Base-by-base conservation (phyloP, 2,113 vertebrate species). In the Amblyornis subalaris region DNA sequence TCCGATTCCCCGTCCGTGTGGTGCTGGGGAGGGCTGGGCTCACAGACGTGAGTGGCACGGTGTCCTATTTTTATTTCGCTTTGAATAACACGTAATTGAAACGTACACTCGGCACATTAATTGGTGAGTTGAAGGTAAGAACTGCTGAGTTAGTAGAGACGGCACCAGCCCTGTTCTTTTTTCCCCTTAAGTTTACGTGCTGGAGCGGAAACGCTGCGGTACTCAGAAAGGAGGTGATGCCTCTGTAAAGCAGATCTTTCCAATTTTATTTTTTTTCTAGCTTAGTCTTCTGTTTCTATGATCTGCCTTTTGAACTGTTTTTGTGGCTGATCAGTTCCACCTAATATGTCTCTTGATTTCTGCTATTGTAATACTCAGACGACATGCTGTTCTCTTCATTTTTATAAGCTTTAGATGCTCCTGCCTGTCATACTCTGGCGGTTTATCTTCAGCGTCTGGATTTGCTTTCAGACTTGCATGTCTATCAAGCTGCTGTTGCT, bases 291-390 rank as follows among this genome's bases (percentile, higher is more conserved):
- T 98, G 97, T 98, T 97, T 97, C 98, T 97, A 48, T 98, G 98
- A 98, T 98, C 97, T 97, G 98, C 97, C 98, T 98, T 98, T 98
- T 98, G 98, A 98, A 98, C 98, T 97, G 97, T 98, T 98, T 98
- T 98, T 98, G 98, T 98, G 98, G 97, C 97, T 98, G 98, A 98
- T 98, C 98, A 98, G 96, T 98, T 98, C 98, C 97, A 98, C 97
- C 98, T 98, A 98, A 98, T 98, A 98, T 96, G 97, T 98, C 98
- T 98, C 98, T 98, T 98, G 97, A 98, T 98, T 98, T 98, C 97
- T 97, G 96, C 98, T 98, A 97, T 98, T 98, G 98, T 98, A 98
- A 98, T 98, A 98, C 97, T 97, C 97, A 95, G 98, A 98, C 98
- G 97, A 98, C 98, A 98, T 96, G 98, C 97, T 98, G 97, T 97